These are phyloP conservation scores for Pica pica DNA, from an alignment of 2,113 vertebrate genomes.

Conservation along the genomic window DNA sequence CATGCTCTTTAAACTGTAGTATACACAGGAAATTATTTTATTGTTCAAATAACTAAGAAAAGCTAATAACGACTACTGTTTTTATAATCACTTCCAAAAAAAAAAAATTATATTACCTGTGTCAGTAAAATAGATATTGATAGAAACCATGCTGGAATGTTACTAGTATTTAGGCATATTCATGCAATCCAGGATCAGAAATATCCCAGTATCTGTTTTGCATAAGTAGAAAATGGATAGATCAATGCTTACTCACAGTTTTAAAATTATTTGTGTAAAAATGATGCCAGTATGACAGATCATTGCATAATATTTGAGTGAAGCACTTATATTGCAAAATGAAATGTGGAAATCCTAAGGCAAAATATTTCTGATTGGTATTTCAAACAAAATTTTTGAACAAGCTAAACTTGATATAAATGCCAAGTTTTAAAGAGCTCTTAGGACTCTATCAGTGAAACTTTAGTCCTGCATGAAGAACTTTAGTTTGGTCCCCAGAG, in stretches of 20 bases:
- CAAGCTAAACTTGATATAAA: not conserved
- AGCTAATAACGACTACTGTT: not conserved
- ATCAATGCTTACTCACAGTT: not conserved
- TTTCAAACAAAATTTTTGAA: not conserved
- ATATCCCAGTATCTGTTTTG: not conserved
- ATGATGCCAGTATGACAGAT: not conserved
- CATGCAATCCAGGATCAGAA: not conserved
- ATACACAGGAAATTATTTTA: not conserved
- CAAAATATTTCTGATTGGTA: not conserved
- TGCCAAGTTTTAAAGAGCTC: not conserved
- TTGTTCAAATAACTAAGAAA: not conserved
- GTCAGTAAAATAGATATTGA: not conserved
- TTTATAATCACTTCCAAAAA: not conserved
- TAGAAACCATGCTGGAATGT: not conserved
- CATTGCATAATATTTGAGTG: not conserved
- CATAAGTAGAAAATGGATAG: not conserved
- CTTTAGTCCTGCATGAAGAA: not conserved
- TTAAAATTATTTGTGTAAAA: not conserved
- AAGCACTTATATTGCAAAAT: not conserved
- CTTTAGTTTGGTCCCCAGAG: not conserved
- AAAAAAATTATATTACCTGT: not conserved
- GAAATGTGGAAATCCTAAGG: not conserved
- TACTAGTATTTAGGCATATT: not conserved
- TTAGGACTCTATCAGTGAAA: not conserved
- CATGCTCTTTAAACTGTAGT: not conserved